Evolutionary conservation across 2,797 vertebrate genomes (phyloP).

Genomic region (Limnodromus scolopaceus): DNA sequence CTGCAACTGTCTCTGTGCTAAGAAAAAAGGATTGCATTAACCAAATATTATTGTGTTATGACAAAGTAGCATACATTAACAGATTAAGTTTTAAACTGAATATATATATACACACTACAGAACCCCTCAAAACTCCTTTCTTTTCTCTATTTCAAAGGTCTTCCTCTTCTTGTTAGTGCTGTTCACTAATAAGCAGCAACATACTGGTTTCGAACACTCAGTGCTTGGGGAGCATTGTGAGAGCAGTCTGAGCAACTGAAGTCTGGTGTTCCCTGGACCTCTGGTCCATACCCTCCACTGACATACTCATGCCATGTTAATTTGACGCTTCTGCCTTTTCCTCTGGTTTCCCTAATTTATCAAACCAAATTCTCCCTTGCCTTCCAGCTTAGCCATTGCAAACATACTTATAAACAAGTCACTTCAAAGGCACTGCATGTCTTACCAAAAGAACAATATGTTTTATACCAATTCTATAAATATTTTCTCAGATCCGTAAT

Average conservation of each 20-base stretch:
- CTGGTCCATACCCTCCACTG: background rate
- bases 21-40: background rate
- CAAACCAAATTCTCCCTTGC: background rate
- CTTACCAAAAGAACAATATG: background rate
- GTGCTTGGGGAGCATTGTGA: background rate
- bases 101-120: background rate
- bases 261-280: background rate
- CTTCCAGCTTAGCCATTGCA: background rate
- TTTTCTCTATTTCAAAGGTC: background rate
- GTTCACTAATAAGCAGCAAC: background rate
- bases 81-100: background rate
- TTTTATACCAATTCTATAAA: background rate
- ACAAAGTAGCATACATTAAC: background rate
- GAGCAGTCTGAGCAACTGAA: background rate
- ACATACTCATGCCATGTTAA: background rate
- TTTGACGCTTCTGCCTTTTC: background rate
- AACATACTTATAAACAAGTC: fast-evolving
- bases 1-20: background rate
- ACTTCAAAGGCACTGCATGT: background rate
- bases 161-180: background rate
- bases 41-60: background rate
- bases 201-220: background rate
- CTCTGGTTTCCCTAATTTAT: background rate
- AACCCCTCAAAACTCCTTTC: background rate
- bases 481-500: background rate